Conservation (phyloP, 23 tunicate genomes). For the Styela clava region DNA sequence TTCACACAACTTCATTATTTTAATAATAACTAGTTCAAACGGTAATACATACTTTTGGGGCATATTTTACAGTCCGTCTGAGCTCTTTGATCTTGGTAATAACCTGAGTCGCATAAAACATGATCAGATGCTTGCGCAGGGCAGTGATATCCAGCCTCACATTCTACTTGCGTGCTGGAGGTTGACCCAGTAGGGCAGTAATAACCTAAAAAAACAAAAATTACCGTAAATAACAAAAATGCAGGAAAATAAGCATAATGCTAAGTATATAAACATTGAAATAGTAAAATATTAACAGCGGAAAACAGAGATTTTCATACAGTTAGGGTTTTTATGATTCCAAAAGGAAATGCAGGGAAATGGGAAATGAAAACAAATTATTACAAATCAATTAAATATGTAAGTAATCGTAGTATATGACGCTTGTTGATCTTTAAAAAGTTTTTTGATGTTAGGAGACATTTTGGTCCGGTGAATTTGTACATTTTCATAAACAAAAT, state of each 20-base stretch:
- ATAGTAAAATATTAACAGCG: neutral
- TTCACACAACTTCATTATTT: too few relatives aligned
- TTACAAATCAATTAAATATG: too few relatives aligned
- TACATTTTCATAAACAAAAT: too few relatives aligned
- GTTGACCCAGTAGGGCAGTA: slow-evolving; percentile 57
- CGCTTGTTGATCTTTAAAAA: too few relatives aligned
- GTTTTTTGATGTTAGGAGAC: too few relatives aligned
- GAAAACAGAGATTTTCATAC: neutral
- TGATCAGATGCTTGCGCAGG: slow-evolving; percentile 65
- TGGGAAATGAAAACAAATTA: too few relatives aligned
- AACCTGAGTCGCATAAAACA: slow-evolving; percentile 79
- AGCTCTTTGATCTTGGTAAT: slow-evolving; percentile 52
- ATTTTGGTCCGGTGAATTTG: too few relatives aligned
- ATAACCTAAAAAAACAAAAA: slow-evolving; percentile 41
- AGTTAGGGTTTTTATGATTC: neutral
- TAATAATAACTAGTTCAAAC: too few relatives aligned
- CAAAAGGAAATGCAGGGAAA: too few relatives aligned
- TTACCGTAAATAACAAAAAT: neutral
- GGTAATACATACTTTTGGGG: slow-evolving; percentile 67
- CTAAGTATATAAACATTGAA: neutral
- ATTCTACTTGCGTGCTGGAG: slow-evolving; percentile 11
- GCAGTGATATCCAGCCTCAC: slow-evolving; percentile 85
- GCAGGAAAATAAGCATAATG: neutral
- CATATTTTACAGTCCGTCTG: slow-evolving; percentile 61
- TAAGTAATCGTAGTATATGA: too few relatives aligned